Evolutionary conservation across 35 echinoderm and acorn worm species (phyloP).

Genomic region (Hemicentrotus pulcherrimus): DNA sequence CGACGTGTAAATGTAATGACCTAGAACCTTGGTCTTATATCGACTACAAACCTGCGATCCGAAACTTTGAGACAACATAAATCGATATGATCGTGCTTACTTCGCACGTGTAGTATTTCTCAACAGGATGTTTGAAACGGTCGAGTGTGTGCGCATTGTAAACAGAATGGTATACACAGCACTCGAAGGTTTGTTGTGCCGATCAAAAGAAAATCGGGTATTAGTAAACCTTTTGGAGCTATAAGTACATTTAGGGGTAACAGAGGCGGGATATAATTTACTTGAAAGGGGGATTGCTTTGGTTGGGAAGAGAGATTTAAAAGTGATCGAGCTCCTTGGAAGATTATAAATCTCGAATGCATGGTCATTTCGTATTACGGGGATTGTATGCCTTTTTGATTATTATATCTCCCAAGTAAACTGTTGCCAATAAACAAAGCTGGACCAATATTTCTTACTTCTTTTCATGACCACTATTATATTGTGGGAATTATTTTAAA

Average conservation of each 20-base stretch:
- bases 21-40: background rate
- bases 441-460: no score
- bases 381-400: no score
- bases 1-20: background rate
- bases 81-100: background rate
- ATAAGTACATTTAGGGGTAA: background rate
- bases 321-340: no score
- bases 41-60: background rate
- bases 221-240: background rate
- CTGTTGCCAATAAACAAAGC: no score
- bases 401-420: no score
- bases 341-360: no score
- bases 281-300: background rate
- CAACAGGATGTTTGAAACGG: background rate
- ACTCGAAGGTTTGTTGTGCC: background rate
- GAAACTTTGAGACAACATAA: background rate
- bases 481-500: no score
- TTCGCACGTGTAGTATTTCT: background rate
- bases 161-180: background rate
- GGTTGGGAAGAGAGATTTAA: background rate
- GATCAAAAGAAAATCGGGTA: background rate
- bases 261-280: background rate
- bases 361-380: no score
- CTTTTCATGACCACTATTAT: no score
- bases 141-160: background rate